Evolutionary conservation across 2,888 invertebrate genomes (phyloP), one percentile per base, ranked within the genome.

Genomic region (Brachypalpus laphriformis): DNA sequence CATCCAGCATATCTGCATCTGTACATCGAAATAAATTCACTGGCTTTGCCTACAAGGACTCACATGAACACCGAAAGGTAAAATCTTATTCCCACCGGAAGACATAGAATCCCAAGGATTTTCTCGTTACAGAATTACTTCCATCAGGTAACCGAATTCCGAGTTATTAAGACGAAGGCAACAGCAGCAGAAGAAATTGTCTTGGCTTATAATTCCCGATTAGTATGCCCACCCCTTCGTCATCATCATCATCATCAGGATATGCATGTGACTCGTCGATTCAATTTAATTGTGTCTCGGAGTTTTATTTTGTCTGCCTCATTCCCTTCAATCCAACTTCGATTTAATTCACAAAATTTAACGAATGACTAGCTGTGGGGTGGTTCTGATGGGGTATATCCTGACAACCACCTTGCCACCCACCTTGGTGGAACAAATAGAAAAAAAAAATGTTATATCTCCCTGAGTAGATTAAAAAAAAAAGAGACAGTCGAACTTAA

Each of bases 401-500:
- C 57, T 72, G 77, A 54, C 81, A 71, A 75, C 70, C 45, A 56
- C 72, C 59, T 75, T 75, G 51, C 61, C 78, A 22, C 22, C 20
- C 72, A 20, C 59, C 49, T 18, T 8, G 16, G 61, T 11, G 8
- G 54, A 4, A 75, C 34, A 14, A n/a, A 49, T 59, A 63, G n/a
- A 45, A 22, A 40, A 61, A 28, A 40, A 63, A 40, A 71, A 51
- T 28, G 34, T n/a, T n/a, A n/a, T 11, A 66, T 71, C 51, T 85
- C 57, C 75, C 54, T 54, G 75, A 71, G 81, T 85, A 82, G 85
- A 82, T 82, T 86, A 71, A 71, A 76, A 70, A 59, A 76, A 76
- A 70, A 86, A 82, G 66, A 68, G 72, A 68, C 72, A 82, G 83
- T 87, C 80, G 82, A 87, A 82, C 86, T 88, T 87, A 88, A 87